Evolutionary conservation across 2,113 vertebrate genomes (phyloP).

Genomic region (Phrynosoma blainvillii): DNA sequence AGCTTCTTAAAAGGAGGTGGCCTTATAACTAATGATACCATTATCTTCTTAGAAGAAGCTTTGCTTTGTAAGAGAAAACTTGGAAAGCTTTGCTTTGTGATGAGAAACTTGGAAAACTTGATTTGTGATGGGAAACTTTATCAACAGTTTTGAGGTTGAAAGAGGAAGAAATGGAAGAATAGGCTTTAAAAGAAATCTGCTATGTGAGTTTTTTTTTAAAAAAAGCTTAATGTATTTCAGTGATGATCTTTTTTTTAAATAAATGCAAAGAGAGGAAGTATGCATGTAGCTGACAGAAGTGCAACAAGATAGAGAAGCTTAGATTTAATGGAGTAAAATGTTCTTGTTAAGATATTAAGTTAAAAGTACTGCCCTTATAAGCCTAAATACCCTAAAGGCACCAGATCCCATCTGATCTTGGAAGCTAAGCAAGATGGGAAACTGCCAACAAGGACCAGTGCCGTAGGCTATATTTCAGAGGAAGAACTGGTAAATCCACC

Average conservation of each 20-base stretch:
- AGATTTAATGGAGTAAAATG: not conserved
- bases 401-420: too few species aligned
- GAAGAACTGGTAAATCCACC: too few species aligned
- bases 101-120: not conserved
- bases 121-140: not conserved
- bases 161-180: not conserved
- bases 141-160: not conserved
- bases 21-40: not conserved
- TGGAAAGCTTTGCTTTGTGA: not conserved
- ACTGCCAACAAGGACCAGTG: too few species aligned
- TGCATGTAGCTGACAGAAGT: not conserved
- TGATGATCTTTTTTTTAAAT: not conserved
- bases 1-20: not conserved
- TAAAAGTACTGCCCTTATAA: not conserved
- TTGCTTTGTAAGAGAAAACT: not conserved
- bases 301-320: not conserved
- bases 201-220: not conserved
- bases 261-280: not conserved
- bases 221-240: constrained; percentile 18
- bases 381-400: too few species aligned
- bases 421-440: too few species aligned
- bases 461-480: too few species aligned
- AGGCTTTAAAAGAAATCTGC: not conserved
- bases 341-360: not conserved
- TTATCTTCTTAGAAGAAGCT: not conserved